These are phyloP conservation scores for Lasioglossum baleicum DNA, from an alignment of 1,140 invertebrate species.

Conservation along the genomic window DNA sequence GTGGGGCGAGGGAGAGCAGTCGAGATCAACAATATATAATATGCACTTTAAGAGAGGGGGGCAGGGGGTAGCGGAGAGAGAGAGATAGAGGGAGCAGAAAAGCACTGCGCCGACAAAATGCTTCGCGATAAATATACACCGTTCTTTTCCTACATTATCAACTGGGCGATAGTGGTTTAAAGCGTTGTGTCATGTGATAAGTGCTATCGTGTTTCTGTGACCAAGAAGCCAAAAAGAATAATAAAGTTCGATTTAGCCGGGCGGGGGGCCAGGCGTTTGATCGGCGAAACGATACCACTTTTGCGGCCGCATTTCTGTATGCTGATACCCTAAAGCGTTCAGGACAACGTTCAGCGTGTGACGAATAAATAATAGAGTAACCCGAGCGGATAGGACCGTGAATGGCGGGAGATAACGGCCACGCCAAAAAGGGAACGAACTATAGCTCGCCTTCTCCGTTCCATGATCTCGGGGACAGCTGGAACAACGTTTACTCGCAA, in stretches of 20 bases:
- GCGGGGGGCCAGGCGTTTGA: no score
- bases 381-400: no score
- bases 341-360: constrained; percentile 2
- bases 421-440: background rate
- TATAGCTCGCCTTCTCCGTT: background rate
- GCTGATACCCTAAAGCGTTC: background rate
- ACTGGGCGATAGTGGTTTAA: constrained; percentile 65
- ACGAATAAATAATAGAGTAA: constrained; percentile 12
- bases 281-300: background rate
- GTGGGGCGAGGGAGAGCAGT: background rate
- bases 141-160: background rate
- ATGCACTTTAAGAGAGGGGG: no score
- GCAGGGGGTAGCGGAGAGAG: no score
- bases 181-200: constrained; percentile 77
- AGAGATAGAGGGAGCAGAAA: background rate
- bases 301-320: background rate
- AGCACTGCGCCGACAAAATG: constrained; percentile 17
- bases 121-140: constrained; percentile 15
- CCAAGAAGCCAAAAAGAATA: constrained; percentile 74
- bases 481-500: constrained; percentile 11
- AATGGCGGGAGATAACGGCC: constrained; percentile 7
- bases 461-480: background rate
- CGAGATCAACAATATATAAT: constrained; percentile 5
- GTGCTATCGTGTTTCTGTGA: constrained; percentile 78
- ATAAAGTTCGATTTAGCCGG: constrained; percentile 40